A percentile compares a stretch with the other conserved stretches of the same genome.
Evolutionary conservation across 2,113 vertebrate species (phyloP).

Genomic region (Mesembrinibis cayennensis): DNA sequence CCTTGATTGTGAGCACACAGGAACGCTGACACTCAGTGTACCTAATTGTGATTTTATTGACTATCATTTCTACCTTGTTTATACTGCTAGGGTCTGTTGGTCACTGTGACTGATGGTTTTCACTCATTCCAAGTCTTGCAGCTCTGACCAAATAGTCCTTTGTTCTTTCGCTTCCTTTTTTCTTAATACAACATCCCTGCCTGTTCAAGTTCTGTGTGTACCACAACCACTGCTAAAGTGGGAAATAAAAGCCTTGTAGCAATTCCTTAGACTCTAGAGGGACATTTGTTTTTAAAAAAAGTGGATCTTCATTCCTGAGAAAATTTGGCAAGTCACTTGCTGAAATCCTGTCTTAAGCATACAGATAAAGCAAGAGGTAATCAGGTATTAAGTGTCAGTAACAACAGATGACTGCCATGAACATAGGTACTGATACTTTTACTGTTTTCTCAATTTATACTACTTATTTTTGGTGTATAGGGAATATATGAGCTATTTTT

Average conservation of each 20-base stretch:
- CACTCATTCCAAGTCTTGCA: slow-evolving; percentile 47
- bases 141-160: neutral
- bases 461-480: neutral
- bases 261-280: neutral
- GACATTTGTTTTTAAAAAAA: neutral
- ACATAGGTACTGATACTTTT: neutral
- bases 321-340: neutral
- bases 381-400: neutral
- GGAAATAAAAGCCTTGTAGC: neutral
- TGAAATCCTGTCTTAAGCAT: neutral
- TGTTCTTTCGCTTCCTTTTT: neutral
- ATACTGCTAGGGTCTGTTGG: slow-evolving; percentile 60
- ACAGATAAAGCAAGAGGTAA: neutral
- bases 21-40: slow-evolving; percentile 54
- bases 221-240: neutral
- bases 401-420: neutral
- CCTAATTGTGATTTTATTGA: slow-evolving; percentile 75
- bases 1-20: slow-evolving; percentile 62
- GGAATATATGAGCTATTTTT: neutral
- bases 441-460: neutral
- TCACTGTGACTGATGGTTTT: slow-evolving; percentile 62
- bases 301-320: neutral
- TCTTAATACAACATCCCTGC: neutral
- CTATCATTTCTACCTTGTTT: slow-evolving; percentile 74
- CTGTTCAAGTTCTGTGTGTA: neutral